These are phyloP conservation scores for Percopsis transmontana DNA, from an alignment of 2,113 vertebrate species.

Conservation along the genomic window DNA sequence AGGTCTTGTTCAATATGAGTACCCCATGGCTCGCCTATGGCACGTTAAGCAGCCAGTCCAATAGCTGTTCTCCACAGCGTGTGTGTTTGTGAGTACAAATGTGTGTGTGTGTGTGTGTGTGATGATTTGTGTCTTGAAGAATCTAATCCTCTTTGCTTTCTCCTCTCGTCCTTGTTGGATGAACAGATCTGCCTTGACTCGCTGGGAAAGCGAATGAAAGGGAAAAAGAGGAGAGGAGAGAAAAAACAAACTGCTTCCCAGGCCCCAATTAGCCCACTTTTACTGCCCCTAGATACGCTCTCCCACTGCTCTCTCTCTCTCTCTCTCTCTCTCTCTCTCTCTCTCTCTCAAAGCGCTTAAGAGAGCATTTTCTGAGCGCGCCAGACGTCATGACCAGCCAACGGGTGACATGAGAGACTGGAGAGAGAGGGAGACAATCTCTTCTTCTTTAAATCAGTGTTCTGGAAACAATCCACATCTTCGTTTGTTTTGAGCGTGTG, in stretches of 20 bases:
- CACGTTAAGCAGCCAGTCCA: slow-evolving; percentile 30
- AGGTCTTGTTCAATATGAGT: slow-evolving; percentile 60
- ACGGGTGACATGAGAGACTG: not conserved
- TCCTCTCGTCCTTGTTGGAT: slow-evolving; percentile 47
- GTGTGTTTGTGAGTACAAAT: not conserved
- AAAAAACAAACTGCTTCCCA: slow-evolving; percentile 75
- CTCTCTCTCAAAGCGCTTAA: slow-evolving; percentile 26
- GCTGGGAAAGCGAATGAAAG: slow-evolving; percentile 45
- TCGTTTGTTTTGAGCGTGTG: no score
- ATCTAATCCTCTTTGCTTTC: slow-evolving; percentile 74
- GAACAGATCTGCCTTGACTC: slow-evolving; percentile 70
- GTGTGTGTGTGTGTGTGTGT: slow-evolving; percentile 17
- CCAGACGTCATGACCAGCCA: not conserved
- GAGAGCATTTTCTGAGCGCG: slow-evolving; percentile 35
- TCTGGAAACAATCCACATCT: slow-evolving; percentile 1
- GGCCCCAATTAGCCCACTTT: slow-evolving; percentile 74
- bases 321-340: slow-evolving; percentile 18
- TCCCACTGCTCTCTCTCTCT: slow-evolving; percentile 1
- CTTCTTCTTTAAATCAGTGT: slow-evolving; percentile 21
- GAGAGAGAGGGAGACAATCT: slow-evolving; percentile 6
- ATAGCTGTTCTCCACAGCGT: not conserved
- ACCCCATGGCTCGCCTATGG: slow-evolving; percentile 44
- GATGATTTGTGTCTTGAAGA: slow-evolving; percentile 62
- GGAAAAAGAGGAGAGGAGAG: slow-evolving; percentile 49
- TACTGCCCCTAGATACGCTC: slow-evolving; percentile 62